phyloP scores from a whole-genome alignment of 2,113 vertebrate species.

The Amphiprion ocellaris region DNA sequence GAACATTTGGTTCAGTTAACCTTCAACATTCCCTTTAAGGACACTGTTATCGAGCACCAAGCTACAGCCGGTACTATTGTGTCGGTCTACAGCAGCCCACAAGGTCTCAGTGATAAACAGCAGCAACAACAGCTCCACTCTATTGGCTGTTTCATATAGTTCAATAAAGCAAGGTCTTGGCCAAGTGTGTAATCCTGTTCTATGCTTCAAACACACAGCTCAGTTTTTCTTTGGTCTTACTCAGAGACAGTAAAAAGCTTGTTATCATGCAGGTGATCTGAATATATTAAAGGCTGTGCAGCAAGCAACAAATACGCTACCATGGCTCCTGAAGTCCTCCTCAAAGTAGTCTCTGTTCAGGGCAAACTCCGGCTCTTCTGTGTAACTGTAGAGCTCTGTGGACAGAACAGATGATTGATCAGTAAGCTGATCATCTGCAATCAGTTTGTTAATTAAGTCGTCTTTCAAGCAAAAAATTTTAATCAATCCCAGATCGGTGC shows the following conservation, averaged over 20 bases:
- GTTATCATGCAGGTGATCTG: not conserved
- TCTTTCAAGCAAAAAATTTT: not conserved
- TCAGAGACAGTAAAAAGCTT: slow-evolving; percentile 11
- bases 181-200: not conserved
- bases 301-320: slow-evolving; percentile 73
- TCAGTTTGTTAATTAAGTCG: not conserved
- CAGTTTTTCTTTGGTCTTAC: slow-evolving; percentile 7
- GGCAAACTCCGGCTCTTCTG: slow-evolving; percentile 93
- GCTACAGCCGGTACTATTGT: not conserved
- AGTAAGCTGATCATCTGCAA: not conserved
- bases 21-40: slow-evolving; percentile 9
- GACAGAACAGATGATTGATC: slow-evolving; percentile 16
- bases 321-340: slow-evolving; percentile 93
- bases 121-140: not conserved
- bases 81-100: slow-evolving; percentile 10
- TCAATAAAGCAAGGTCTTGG: not conserved
- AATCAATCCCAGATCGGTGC: too few species aligned
- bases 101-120: slow-evolving; percentile 25
- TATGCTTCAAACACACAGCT: not conserved
- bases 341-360: slow-evolving; percentile 94
- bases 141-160: not conserved
- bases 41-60: slow-evolving; percentile 9
- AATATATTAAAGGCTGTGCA: slow-evolving; percentile 10
- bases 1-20: slow-evolving; percentile 15
- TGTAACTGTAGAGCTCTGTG: slow-evolving; percentile 98